Conservation (phyloP, 2,888 invertebrate species). For the Incurvaria masculella region DNA sequence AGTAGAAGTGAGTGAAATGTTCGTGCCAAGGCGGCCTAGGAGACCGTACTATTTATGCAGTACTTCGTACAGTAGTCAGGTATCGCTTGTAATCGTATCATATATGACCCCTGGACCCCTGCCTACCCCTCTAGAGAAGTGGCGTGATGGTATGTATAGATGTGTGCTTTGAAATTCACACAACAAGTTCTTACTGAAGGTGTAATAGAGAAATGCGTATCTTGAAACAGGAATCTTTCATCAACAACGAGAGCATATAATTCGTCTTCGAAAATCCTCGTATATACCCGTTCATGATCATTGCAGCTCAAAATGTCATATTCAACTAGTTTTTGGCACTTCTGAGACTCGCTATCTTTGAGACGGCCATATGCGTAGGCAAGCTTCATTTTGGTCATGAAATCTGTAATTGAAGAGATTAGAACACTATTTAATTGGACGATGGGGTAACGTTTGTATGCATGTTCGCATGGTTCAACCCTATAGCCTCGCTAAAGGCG, state of each 20-base stretch:
- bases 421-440: constrained; percentile 5
- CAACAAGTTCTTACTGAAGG: constrained; percentile 43
- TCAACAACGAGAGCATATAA: constrained; percentile 42
- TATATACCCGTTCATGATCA: constrained; percentile 42
- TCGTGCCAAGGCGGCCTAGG: too few species aligned
- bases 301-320: constrained; percentile 41
- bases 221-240: constrained; percentile 33
- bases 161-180: not conserved
- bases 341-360: constrained; percentile 34
- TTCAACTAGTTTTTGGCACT: constrained; percentile 33
- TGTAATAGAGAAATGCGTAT: constrained; percentile 46
- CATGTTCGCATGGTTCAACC: not conserved
- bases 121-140: not conserved
- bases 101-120: too few species aligned
- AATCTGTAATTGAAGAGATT: too few species aligned
- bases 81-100: too few species aligned
- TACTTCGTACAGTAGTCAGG: too few species aligned
- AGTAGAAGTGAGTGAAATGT: too few species aligned
- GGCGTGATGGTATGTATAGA: not conserved
- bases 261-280: constrained; percentile 44
- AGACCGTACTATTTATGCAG: too few species aligned
- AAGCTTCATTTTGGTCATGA: constrained; percentile 41
- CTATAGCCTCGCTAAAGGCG: not conserved
- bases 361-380: constrained; percentile 34
- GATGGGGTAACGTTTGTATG: not conserved